Evolutionary conservation across 1,140 invertebrate genomes (phyloP).

Genomic region (Drosophila suzukii): DNA sequence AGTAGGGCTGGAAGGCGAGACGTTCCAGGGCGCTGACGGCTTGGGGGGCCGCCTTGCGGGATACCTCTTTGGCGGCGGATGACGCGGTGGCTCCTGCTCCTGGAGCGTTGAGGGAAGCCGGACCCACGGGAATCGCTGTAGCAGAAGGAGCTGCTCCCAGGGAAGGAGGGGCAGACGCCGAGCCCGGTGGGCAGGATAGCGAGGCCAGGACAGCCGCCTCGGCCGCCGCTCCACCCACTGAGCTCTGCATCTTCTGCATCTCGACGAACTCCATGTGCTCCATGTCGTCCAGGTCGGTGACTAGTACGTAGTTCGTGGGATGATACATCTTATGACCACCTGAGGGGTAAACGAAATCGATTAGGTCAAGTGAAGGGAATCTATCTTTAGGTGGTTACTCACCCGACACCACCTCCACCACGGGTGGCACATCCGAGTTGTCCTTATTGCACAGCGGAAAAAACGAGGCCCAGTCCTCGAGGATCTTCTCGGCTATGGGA

Average conservation of each 20-base stretch:
- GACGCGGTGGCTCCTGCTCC: background rate
- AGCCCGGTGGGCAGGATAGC: constrained; percentile 60
- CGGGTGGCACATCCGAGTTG: constrained; percentile 87
- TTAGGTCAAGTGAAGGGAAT: background rate
- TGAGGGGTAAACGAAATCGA: constrained; percentile 18
- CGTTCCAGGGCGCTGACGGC: constrained; percentile 70
- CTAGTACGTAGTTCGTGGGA: constrained; percentile 96
- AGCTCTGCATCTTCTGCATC: constrained; percentile 54
- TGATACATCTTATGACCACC: constrained; percentile 97
- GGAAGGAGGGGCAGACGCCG: constrained; percentile 10
- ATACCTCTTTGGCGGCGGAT: constrained; percentile 34
- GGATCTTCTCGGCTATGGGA: constrained; percentile 89
- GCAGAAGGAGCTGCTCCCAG: constrained; percentile 22
- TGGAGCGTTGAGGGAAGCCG: constrained; percentile 8
- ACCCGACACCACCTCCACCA: constrained; percentile 90
- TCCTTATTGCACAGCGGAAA: constrained; percentile 91
- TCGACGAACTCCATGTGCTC: constrained; percentile 79
- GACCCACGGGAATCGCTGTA: constrained; percentile 45
- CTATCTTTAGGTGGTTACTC: constrained; percentile 50
- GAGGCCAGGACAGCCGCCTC: constrained; percentile 61
- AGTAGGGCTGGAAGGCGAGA: constrained; percentile 76
- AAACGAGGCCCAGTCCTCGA: constrained; percentile 97
- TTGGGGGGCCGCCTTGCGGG: constrained; percentile 50
- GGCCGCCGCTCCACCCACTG: constrained; percentile 32
- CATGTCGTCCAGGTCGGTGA: constrained; percentile 94